Evolutionary conservation across 2,797 vertebrate species (phyloP), one percentile per base, ranked within the genome.

Genomic region (Urocyon cinereoargenteus): DNA sequence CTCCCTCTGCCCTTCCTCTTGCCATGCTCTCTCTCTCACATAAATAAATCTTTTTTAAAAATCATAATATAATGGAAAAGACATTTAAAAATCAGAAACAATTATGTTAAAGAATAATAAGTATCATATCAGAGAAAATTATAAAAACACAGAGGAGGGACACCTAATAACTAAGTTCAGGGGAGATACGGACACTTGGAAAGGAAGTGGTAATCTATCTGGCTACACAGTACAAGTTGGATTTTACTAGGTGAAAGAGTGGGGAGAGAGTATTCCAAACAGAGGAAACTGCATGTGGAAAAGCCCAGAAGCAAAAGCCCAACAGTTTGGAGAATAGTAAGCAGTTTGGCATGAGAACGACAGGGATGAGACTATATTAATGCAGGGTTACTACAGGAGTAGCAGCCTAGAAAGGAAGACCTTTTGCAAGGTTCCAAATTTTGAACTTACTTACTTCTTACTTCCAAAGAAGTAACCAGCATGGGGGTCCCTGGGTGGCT

Each of bases 81-180:
- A 21, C 57, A 93, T 61, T 91, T 78, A 34, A 73, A 95, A 85
- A 77, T 53, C 31, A 92, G 64, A 90, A 91, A 64, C 10, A 70
- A 82, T 53, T 92, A 70, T 64, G 36, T 22, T 94, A 94, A 64
- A 94, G 57, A 91, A 81, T 64, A 89, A 15, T 59, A 91, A 89
- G 4, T 40, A 78, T 34, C 51, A 55, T 34, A 83, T 34, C 28
- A 68, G 24, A 92, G 81, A 36, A 86, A 91, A 83, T 93, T 21
- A 95, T 3, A 88, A 51, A 62, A 78, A 73, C 51, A 68, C 70
- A 82, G 78, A 75, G 57, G 87, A 64, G 45, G 83, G 28, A 73
- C 1, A 68, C 28, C 59, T 81, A 93, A 84, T 77, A 93, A 84
- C 24, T 24, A 21, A 84, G n/a, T 28, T 83, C 61, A 45, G 36